phyloP scores from a whole-genome alignment of 2,797 vertebrate genomes.

The Podarcis siculus region DNA sequence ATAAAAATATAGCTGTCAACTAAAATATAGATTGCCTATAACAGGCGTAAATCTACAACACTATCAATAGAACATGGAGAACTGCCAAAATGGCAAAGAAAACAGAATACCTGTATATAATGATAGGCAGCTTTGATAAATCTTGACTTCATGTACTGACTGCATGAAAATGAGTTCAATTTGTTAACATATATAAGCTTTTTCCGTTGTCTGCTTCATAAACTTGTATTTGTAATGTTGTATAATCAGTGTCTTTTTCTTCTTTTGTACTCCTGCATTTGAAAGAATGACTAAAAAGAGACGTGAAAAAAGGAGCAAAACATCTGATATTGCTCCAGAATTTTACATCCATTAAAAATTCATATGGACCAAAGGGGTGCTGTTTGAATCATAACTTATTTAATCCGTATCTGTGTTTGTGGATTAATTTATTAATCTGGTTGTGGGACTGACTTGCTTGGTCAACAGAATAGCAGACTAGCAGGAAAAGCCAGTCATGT shows the following conservation, averaged over 20 bases:
- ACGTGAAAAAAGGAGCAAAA: neutral
- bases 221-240: neutral
- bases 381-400: neutral
- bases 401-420: neutral
- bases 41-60: neutral
- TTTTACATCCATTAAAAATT: neutral
- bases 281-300: neutral
- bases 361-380: neutral
- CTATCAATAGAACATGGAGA: neutral
- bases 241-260: neutral
- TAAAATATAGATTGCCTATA: too few species aligned
- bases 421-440: neutral
- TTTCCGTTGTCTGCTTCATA: neutral
- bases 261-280: neutral
- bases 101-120: neutral
- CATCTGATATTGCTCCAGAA: neutral
- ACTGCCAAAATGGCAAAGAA: neutral
- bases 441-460: neutral
- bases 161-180: neutral
- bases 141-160: neutral
- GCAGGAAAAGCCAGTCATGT: neutral
- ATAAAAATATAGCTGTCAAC: neutral
- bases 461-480: neutral
- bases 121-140: too few species aligned
- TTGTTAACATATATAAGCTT: neutral